Conservation (phyloP, 2,113 vertebrate species). For the Engystomops pustulosus region DNA sequence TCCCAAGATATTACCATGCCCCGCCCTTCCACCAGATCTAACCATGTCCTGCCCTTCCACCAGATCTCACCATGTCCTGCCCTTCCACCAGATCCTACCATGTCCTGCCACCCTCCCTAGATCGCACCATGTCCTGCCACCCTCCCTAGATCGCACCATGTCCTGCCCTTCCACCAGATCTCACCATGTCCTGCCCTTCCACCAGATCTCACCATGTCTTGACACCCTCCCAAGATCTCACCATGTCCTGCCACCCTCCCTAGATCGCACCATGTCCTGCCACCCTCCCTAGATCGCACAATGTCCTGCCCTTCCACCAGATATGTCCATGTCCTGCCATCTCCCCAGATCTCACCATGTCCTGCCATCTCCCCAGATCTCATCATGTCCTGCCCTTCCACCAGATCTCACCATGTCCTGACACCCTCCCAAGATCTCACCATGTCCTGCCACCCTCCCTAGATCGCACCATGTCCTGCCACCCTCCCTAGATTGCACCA, state of each 20-base stretch:
- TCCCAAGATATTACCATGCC: conserved; percentile 78
- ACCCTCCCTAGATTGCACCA: conserved; percentile 80
- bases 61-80: conserved; percentile 77
- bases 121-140: conserved; percentile 80
- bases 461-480: conserved; percentile 79
- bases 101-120: conserved; percentile 79
- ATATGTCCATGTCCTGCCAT: conserved; percentile 79
- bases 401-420: conserved; percentile 78
- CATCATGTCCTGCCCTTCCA: conserved; percentile 83
- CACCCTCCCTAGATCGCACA: conserved; percentile 82
- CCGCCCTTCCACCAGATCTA: conserved; percentile 75
- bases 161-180: conserved; percentile 75
- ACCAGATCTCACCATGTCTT: conserved; percentile 77
- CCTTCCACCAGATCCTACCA: conserved; percentile 82
- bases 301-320: conserved; percentile 78
- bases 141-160: conserved; percentile 79
- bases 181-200: conserved; percentile 83
- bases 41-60: conserved; percentile 84
- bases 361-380: conserved; percentile 77
- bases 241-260: conserved; percentile 81
- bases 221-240: conserved; percentile 78
- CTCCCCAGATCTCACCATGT: conserved; percentile 80
- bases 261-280: conserved; percentile 77
- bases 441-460: conserved; percentile 79
- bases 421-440: conserved; percentile 79